Evolutionary conservation across 2,113 vertebrate species (phyloP).

Genomic region (Atherinomorus stipes): DNA sequence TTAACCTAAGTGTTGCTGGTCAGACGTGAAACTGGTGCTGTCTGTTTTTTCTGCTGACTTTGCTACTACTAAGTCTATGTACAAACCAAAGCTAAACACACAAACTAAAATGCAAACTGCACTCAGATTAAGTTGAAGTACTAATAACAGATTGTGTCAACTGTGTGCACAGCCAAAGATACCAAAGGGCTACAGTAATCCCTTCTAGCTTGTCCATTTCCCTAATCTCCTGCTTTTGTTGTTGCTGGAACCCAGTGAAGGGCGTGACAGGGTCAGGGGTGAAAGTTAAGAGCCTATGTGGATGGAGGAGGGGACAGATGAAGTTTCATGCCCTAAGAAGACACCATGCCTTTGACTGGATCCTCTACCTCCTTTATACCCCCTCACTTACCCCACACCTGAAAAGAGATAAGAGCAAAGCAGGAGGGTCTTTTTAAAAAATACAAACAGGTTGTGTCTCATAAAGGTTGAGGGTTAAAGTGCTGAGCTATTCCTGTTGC

Average conservation of each 20-base stretch:
- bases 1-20: constrained; percentile 26
- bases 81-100: constrained; percentile 66
- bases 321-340: constrained; percentile 69
- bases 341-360: constrained; percentile 61
- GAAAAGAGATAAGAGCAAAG: constrained; percentile 70
- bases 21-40: constrained; percentile 14
- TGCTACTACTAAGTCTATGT: constrained; percentile 60
- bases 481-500: constrained; percentile 27
- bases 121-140: constrained; percentile 77
- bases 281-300: constrained; percentile 81
- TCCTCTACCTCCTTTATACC: constrained; percentile 51
- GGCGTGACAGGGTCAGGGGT: constrained; percentile 82
- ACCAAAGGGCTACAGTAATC: constrained; percentile 78
- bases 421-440: constrained; percentile 59
- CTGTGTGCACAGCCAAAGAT: constrained; percentile 68
- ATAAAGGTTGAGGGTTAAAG: constrained; percentile 63
- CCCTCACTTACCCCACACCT: constrained; percentile 26
- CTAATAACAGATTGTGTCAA: constrained; percentile 80
- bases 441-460: constrained; percentile 74
- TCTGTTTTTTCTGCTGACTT: constrained; percentile 58
- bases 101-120: constrained; percentile 73
- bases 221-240: constrained; percentile 81
- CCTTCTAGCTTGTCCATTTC: constrained; percentile 77
- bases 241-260: constrained; percentile 74
- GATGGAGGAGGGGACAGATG: constrained; percentile 67